phyloP scores from a whole-genome alignment of 1,140 invertebrate genomes.

The Mamestra configurata region DNA sequence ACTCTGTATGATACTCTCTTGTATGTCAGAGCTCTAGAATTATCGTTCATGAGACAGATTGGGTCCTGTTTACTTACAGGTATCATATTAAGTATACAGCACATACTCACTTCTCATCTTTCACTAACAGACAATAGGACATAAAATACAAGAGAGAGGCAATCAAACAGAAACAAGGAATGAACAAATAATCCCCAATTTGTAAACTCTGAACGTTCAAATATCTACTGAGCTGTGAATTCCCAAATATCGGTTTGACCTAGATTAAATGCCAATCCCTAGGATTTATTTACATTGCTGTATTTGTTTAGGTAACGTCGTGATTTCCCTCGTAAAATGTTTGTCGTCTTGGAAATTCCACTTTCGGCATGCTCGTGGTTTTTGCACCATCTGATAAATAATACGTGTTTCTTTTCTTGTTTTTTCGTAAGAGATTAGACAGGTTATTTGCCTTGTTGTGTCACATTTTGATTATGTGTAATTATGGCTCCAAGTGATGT shows the following conservation, averaged over 20 bases:
- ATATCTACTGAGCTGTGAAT: constrained; percentile 46
- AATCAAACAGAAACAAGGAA: constrained; percentile 8
- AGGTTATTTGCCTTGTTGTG: no score
- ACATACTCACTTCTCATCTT: no score
- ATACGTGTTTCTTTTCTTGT: no score
- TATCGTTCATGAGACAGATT: no score
- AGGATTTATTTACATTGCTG: constrained; percentile 30
- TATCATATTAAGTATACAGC: no score
- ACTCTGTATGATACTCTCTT: no score
- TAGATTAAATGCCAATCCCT: constrained; percentile 58
- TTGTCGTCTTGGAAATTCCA: not conserved
- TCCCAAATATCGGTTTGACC: constrained; percentile 63
- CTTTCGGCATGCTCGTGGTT: not conserved
- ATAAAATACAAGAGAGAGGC: not conserved
- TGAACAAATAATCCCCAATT: constrained; percentile 41
- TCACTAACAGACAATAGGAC: not conserved
- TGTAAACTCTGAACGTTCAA: constrained; percentile 43
- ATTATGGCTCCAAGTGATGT: no score
- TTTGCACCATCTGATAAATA: not conserved
- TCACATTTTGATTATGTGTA: no score
- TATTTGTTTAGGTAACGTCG: constrained; percentile 29
- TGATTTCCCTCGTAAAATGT: not conserved
- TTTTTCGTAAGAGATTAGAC: no score
- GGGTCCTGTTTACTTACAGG: no score
- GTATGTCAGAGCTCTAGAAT: no score